A percentile compares a stretch with the other conserved stretches of the same genome.
Conservation (phyloP, 2,888 invertebrate species). For the Rotaria macrura region DNA sequence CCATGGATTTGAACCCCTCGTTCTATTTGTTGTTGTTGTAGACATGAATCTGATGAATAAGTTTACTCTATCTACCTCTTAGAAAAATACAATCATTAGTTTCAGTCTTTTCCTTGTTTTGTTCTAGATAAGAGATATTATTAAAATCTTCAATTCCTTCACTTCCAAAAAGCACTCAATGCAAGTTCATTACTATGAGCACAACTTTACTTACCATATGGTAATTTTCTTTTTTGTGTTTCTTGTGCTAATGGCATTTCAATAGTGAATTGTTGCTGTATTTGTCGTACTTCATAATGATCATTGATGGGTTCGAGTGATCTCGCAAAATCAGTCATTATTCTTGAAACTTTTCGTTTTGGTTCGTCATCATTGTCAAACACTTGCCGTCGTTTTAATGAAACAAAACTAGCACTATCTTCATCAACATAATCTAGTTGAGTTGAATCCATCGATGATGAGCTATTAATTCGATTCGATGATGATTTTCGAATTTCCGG, state of each 20-base stretch:
- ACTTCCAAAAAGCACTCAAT: no score
- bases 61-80: no score
- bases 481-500: not conserved
- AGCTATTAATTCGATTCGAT: not conserved
- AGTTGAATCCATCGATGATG: not conserved
- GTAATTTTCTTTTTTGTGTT: not conserved
- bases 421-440: not conserved
- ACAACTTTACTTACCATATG: not conserved
- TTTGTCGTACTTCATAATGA: not conserved
- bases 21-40: no score
- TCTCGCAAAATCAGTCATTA: not conserved
- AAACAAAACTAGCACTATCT: not conserved
- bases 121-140: no score
- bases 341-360: not conserved
- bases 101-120: no score
- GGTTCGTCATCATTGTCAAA: not conserved
- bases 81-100: no score
- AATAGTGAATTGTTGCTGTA: constrained; percentile 7
- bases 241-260: not conserved
- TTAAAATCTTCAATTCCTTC: no score
- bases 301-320: not conserved
- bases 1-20: no score
- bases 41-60: no score
- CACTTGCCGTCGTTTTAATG: not conserved
- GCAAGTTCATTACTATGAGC: no score